Conservation (phyloP, 1,140 invertebrate genomes). For the Drosophila prosaltans region DNA sequence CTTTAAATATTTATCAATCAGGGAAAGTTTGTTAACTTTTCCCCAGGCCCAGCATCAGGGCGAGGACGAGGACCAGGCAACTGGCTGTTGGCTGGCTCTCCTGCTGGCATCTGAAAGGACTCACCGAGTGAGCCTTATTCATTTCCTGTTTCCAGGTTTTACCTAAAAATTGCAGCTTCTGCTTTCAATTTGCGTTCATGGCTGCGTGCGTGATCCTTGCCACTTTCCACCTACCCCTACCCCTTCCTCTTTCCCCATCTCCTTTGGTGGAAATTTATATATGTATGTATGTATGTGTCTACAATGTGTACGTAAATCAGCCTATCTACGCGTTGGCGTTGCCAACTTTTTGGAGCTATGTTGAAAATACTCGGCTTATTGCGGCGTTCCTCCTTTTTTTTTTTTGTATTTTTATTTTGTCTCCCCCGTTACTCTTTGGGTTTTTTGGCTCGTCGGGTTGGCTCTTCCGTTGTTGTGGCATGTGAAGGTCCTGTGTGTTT, state of each 20-base stretch:
- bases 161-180: constrained; percentile 58
- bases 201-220: constrained; percentile 47
- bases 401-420: constrained; percentile 11
- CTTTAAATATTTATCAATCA: constrained; percentile 82
- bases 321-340: constrained; percentile 29
- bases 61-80: constrained; percentile 2
- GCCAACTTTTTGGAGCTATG: constrained; percentile 26
- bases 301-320: constrained; percentile 61
- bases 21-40: constrained; percentile 65
- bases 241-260: neutral
- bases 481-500: constrained; percentile 17
- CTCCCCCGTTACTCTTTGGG: constrained; percentile 34
- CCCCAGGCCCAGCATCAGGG: neutral
- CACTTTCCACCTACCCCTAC: neutral
- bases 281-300: neutral
- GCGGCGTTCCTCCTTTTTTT: neutral
- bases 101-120: constrained; percentile 11
- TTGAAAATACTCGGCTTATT: constrained; percentile 56
- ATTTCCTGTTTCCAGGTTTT: constrained; percentile 41
- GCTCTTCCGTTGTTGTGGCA: constrained; percentile 14
- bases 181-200: constrained; percentile 69
- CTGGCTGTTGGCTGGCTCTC: neutral
- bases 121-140: constrained; percentile 30
- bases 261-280: constrained; percentile 18
- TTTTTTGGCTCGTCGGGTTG: constrained; percentile 16